Percentiles rank a stretch among this genome's conserved stretches.
Conservation (phyloP, 2,113 vertebrate genomes). For the Daboia siamensis region DNA sequence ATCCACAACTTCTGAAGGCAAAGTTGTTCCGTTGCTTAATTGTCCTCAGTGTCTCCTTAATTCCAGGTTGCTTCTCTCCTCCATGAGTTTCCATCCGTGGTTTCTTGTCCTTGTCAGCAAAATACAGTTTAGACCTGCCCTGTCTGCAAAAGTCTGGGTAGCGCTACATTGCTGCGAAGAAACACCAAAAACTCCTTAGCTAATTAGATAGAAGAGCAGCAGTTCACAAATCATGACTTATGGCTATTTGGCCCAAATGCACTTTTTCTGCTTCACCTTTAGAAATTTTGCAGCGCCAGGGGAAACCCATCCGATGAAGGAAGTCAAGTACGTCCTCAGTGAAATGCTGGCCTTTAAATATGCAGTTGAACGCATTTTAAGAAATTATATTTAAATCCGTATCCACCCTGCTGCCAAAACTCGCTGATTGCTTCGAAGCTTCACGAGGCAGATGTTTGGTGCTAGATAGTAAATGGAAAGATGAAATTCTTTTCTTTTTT, state of each 20-base stretch:
- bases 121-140: neutral
- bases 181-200: neutral
- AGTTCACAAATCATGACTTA: constrained; percentile 15
- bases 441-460: neutral
- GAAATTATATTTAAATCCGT: neutral
- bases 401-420: neutral
- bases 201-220: neutral
- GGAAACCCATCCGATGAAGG: neutral
- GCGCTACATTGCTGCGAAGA: neutral
- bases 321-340: neutral
- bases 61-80: no score
- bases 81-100: no score
- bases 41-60: no score
- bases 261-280: neutral
- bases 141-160: neutral
- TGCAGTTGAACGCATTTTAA: neutral
- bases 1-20: no score
- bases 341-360: neutral
- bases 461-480: neutral
- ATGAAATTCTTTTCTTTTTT: neutral
- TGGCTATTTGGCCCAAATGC: constrained; percentile 6
- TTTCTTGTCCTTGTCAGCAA: neutral
- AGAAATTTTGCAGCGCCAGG: neutral
- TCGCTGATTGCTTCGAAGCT: constrained; percentile 8
- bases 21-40: no score